These are phyloP conservation scores for Plumapathes pennacea DNA, from an alignment of 92 coral and sea anemone genomes.

Conservation along the genomic window DNA sequence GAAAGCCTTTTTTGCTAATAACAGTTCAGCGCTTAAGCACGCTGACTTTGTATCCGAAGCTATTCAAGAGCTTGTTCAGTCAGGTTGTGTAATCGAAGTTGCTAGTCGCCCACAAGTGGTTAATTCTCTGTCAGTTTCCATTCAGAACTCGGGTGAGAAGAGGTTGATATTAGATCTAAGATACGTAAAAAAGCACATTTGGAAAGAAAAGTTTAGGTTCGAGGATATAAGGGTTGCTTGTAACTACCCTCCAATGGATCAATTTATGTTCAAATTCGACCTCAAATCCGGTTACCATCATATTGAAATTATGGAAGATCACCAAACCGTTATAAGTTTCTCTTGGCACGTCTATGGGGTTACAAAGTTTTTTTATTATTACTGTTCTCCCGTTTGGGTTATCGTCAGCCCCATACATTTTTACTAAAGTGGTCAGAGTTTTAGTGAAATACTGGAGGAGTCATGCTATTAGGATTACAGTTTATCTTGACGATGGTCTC, in stretches of 20 bases:
- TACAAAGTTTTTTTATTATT: not conserved
- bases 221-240: too few relatives aligned
- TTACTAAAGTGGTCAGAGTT: conserved; percentile 11
- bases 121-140: conserved; percentile 8
- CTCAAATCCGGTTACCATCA: conserved; percentile 15
- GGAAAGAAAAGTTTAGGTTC: not conserved
- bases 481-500: conserved; percentile 28
- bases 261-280: conserved; percentile 25
- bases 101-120: conserved; percentile 4
- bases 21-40: conserved; percentile 1
- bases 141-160: not conserved
- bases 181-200: not conserved
- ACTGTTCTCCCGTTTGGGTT: conserved; percentile 31
- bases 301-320: conserved; percentile 4
- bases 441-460: conserved; percentile 14
- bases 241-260: too few relatives aligned
- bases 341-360: conserved; percentile 3
- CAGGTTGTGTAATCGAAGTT: conserved; percentile 5
- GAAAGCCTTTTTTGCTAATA: conserved; percentile 1
- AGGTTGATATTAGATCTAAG: not conserved
- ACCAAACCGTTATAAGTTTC: conserved; percentile 1
- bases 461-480: conserved; percentile 20
- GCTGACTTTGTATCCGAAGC: conserved; percentile 19
- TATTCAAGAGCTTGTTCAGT: conserved; percentile 7
- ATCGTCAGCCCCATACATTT: conserved; percentile 26